Evolutionary conservation across 2,888 invertebrate genomes (phyloP).

Genomic region (Temnothorax unifasciatus): DNA sequence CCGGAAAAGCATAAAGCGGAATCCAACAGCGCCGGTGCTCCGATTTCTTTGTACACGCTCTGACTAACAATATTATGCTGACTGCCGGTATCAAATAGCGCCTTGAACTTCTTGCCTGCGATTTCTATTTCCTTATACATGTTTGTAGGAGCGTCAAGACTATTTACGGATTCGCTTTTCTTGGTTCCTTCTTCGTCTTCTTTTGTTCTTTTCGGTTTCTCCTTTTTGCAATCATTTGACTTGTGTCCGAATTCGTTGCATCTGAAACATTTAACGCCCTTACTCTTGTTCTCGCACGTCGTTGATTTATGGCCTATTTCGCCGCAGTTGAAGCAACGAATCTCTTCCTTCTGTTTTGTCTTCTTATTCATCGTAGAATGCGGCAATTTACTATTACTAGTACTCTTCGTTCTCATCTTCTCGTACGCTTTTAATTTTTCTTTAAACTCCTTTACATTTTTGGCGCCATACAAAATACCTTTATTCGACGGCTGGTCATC

Average conservation of each 20-base stretch:
- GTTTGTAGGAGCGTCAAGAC: background rate
- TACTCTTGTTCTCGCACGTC: background rate
- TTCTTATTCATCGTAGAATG: background rate
- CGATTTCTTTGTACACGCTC: background rate
- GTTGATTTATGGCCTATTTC: background rate
- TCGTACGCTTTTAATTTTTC: background rate
- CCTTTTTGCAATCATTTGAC: background rate
- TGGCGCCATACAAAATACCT: constrained; percentile 2
- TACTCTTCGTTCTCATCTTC: background rate
- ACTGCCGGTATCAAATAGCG: constrained; percentile 6
- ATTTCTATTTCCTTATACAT: background rate
- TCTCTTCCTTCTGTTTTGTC: background rate
- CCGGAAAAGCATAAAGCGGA: background rate
- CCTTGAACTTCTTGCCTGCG: background rate
- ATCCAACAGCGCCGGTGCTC: background rate
- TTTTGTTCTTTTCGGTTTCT: background rate
- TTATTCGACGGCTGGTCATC: background rate
- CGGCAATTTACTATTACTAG: background rate
- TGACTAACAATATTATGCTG: constrained; percentile 1
- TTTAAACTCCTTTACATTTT: background rate
- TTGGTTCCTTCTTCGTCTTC: background rate
- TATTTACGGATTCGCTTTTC: background rate
- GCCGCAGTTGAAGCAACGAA: constrained; percentile 36
- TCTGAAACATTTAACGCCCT: constrained; percentile 1
- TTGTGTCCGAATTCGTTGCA: constrained; percentile 23